Base-by-base conservation (phyloP, 1,140 invertebrate species). In the Oncopodura yosiiana region DNA sequence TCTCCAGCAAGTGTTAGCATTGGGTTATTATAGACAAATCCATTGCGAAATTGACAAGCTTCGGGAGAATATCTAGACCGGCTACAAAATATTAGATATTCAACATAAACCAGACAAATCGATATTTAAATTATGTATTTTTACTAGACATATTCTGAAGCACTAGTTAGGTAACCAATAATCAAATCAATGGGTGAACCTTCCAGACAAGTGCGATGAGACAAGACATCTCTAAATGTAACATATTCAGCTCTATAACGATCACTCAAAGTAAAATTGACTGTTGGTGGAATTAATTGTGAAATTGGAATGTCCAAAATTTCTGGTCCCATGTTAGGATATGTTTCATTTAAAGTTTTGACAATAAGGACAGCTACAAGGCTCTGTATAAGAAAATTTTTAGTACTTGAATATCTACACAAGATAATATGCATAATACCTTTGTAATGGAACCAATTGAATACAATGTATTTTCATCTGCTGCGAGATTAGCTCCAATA, bases 201-300 rank as follows among this genome's bases (percentile, higher is more conserved):
- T 2, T 21, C 16, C 8, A 46, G 3, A 16, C 57, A 54, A 2
- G 21, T 39, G 16, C 52, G 18, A 29, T 59, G 57, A 6, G 57
- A 29, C 3, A 59, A 19, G 9, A 59, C 27, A 51, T 59, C 57
- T 38, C 57, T 27, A 26, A 59, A 54, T 2, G 51, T 43, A 4
- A 36, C 45, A 30, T 44, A 36, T 14, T 59, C 57, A 0, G 45
- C 41, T 23, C 57, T 37, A 32, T 36, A 52, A 51, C 57, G 24
- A 32, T 59, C 57, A 14, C 43, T 54, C 8, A 60, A 37, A 34
- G 53, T 53, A 29, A 60, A 55, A 27, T 60, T 55, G 9, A 48
- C 23, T 9, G 27, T 2, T n/a, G 58, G 58, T 6, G 27, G 5
- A 9, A 49, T 37, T 12, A 60, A 29, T 16, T 30, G 21, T 14